phyloP scores from a whole-genome alignment of 2,113 vertebrate genomes.

The Corythornis madagascariensis region DNA sequence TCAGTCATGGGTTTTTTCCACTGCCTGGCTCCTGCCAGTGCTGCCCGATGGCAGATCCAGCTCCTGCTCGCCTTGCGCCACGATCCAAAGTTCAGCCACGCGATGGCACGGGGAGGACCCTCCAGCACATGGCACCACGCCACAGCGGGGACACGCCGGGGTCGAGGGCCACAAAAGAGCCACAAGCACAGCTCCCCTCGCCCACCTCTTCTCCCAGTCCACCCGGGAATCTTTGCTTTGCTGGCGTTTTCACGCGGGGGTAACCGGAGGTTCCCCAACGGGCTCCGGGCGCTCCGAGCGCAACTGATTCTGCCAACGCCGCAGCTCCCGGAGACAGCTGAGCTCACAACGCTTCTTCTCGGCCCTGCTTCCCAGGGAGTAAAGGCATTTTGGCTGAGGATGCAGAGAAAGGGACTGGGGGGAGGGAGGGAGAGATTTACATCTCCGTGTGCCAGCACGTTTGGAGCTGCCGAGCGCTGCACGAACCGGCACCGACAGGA shows the following conservation, averaged over 20 bases:
- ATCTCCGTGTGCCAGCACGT: neutral
- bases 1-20: neutral
- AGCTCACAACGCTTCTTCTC: neutral
- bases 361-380: neutral
- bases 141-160: neutral
- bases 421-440: neutral
- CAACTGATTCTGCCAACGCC: neutral
- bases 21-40: neutral
- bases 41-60: neutral
- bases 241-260: neutral
- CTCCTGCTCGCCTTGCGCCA: fast-evolving
- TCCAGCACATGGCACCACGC: neutral
- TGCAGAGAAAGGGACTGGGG: fast-evolving
- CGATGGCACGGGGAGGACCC: neutral
- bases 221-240: neutral
- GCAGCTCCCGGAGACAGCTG: neutral
- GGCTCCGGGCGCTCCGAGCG: fast-evolving
- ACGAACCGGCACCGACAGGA: neutral
- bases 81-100: neutral
- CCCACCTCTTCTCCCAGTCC: neutral
- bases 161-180: neutral
- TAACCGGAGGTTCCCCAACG: fast-evolving
- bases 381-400: neutral
- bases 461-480: neutral
- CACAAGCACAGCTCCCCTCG: fast-evolving